Evolutionary conservation across 2,797 vertebrate species (phyloP), one percentile per base, ranked within the genome.

Genomic region (Lagorchestes hirsutus): DNA sequence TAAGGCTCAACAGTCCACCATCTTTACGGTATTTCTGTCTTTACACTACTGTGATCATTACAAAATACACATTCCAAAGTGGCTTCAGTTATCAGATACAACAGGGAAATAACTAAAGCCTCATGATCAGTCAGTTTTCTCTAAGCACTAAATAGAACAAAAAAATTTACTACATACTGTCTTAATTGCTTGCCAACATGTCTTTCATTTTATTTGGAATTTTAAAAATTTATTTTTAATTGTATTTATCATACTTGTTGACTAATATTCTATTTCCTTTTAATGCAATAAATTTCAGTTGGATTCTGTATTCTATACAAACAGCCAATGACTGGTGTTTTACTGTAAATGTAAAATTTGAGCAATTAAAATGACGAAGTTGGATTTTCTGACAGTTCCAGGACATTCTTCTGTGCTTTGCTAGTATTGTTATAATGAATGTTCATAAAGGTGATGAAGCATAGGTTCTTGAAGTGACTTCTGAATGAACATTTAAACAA

Each of bases 11-110:
- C 10, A 82, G 74, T 46, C 40, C 22, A 87, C 74, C 92, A 96
- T 95, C 96, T 96, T 95, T 95, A 93, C 97, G 95, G 40, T 97
- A 93, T 97, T 98, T 96, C 95, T 97, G 40, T 95, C 96, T 95
- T 95, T 95, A 95, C 97, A 96, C 46, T 97, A 92, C 97, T 96
- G 93, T 96, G 97, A 97, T 95, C 98, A 97, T 97, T 98, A 96
- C 40, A 98, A 98, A 98, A 97, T 9, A 18, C 74, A 98, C 2
- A 1, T 98, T 97, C 13, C 98, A 98, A 97, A 95, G 95, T 95
- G 98, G 95, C 93, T 96, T 95, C 67, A 94, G 8, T 93, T 90
- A 82, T 96, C 93, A 94, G 52, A 95, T 95, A 91, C 59, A 96
- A 95, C 93, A 97, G 93, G 96, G 94, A 96, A 97, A 96, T 90